Evolutionary conservation across 37 sponge, comb jelly and placozoan genomes (phyloP).

Genomic region (Aplysina aerophoba): DNA sequence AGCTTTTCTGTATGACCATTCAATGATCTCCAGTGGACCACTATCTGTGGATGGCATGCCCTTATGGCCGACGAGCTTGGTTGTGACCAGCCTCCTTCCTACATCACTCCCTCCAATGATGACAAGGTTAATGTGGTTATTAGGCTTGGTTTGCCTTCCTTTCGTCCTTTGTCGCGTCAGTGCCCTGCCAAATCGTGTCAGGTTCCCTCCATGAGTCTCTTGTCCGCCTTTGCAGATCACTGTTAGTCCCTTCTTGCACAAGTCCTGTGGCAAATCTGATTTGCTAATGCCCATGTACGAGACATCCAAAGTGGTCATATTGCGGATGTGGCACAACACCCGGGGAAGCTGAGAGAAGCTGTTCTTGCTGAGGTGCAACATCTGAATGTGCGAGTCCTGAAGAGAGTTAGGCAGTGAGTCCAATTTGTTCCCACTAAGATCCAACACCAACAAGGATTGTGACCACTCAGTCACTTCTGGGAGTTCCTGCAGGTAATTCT

Average conservation of each 20-base stretch:
- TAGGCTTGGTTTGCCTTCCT: constrained; percentile 65
- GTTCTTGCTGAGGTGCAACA: constrained; percentile 67
- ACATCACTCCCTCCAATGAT: constrained; percentile 59
- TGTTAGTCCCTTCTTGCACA: constrained; percentile 60
- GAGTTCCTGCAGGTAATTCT: constrained; percentile 63
- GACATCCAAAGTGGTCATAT: constrained; percentile 74
- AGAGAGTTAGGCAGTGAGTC: constrained; percentile 60
- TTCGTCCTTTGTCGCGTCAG: constrained; percentile 57
- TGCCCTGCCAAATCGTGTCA: neutral
- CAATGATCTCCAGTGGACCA: neutral
- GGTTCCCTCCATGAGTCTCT: neutral
- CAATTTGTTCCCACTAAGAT: constrained; percentile 67
- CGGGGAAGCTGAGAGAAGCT: constrained; percentile 60
- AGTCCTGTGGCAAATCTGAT: constrained; percentile 62
- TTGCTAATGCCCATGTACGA: constrained; percentile 44
- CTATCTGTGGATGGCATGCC: neutral
- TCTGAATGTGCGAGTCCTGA: constrained; percentile 64
- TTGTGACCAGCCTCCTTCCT: constrained; percentile 49
- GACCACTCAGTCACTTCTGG: constrained; percentile 58
- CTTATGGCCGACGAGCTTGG: neutral
- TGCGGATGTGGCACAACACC: constrained; percentile 62
- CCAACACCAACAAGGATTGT: constrained; percentile 49
- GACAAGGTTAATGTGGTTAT: constrained; percentile 62
- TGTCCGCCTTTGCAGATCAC: constrained; percentile 57
- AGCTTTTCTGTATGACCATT: neutral